A percentile compares a stretch with the other conserved stretches of the same genome.
These are phyloP conservation scores for Agrotis segetum DNA, from an alignment of 2,888 invertebrate species.

Conservation along the genomic window DNA sequence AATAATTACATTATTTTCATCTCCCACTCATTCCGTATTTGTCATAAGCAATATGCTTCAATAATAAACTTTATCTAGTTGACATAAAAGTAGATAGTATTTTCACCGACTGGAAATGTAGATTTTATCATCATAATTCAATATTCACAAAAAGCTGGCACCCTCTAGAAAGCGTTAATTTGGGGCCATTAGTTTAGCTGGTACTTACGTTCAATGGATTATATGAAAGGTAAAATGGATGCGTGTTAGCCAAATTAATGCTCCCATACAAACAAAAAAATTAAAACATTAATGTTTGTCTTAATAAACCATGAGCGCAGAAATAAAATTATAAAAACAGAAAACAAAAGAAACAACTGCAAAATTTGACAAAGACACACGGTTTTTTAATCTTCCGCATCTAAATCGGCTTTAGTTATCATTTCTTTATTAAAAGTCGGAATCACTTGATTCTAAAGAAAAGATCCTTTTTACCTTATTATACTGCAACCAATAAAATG, in stretches of 20 bases:
- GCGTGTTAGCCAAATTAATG: background rate
- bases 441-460: too few species aligned
- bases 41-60: constrained; percentile 52
- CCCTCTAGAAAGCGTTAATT: constrained; percentile 52
- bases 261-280: too few species aligned
- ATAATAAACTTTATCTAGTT: constrained; percentile 53
- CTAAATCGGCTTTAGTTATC: too few species aligned
- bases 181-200: constrained; percentile 44
- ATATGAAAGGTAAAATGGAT: background rate
- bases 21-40: constrained; percentile 52
- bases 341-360: too few species aligned
- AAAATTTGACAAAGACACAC: too few species aligned
- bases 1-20: constrained; percentile 55
- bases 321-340: too few species aligned
- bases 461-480: too few species aligned
- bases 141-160: constrained; percentile 57
- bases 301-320: too few species aligned
- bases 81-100: constrained; percentile 57
- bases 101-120: constrained; percentile 57
- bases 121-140: constrained; percentile 61
- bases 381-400: too few species aligned
- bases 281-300: too few species aligned
- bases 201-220: background rate
- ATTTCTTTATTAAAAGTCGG: too few species aligned
- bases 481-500: too few species aligned